Evolutionary conservation across 2,888 invertebrate genomes (phyloP).

Genomic region (Polyploca ridens): DNA sequence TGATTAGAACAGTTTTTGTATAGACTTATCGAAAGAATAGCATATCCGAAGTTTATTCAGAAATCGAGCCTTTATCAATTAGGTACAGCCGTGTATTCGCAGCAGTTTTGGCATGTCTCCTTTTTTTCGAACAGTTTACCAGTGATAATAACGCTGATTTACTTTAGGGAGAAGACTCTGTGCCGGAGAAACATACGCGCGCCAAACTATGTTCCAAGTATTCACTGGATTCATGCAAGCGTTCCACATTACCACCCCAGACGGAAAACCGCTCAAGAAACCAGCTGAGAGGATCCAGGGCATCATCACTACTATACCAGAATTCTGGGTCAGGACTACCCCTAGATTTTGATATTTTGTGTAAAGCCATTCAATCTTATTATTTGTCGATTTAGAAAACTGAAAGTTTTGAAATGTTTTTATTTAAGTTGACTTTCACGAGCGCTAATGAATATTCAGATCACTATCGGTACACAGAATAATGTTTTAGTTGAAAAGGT

Average conservation of each 20-base stretch:
- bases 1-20: no score
- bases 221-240: conserved; percentile 86
- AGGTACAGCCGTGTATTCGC: no score
- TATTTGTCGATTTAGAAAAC: no score
- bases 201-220: conserved; percentile 86
- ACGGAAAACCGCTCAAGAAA: conserved; percentile 65
- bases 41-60: no score
- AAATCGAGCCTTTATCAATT: no score
- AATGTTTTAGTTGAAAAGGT: no score
- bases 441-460: not conserved
- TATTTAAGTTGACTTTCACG: conserved; percentile 10
- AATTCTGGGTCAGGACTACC: conserved; percentile 84
- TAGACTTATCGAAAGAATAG: no score
- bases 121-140: no score
- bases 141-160: not conserved
- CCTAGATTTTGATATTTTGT: conserved; percentile 46
- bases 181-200: conserved; percentile 88
- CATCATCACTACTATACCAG: conserved; percentile 81
- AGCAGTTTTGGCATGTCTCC: no score
- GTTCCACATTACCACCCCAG: conserved; percentile 83
- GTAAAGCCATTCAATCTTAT: no score
- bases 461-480: not conserved
- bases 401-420: no score
- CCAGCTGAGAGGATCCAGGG: conserved; percentile 77
- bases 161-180: conserved; percentile 86